These are phyloP conservation scores for Orius laevigatus DNA, from an alignment of 1,140 invertebrate species.

Conservation along the genomic window DNA sequence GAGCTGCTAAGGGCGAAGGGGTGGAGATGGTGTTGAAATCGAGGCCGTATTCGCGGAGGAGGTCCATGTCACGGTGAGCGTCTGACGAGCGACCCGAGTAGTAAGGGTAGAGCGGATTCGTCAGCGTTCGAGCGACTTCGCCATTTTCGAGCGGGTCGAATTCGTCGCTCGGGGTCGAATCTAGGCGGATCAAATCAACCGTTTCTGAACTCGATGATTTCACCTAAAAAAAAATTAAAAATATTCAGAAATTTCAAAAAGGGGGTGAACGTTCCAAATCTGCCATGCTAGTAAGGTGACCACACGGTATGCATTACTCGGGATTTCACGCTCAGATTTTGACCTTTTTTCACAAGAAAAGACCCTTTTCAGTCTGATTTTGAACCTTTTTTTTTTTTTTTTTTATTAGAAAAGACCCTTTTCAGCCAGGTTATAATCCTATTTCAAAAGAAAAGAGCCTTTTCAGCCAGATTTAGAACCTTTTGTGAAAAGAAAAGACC, in stretches of 20 bases:
- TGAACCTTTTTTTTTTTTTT: too few relatives aligned
- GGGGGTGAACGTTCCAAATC: neutral
- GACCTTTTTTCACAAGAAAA: too few relatives aligned
- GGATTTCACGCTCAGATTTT: too few relatives aligned
- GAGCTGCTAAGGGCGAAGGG: conserved; percentile 6
- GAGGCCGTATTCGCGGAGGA: conserved; percentile 23
- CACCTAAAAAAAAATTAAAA: conserved; percentile 5
- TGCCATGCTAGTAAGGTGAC: too few relatives aligned
- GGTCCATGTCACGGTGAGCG: conserved; percentile 17
- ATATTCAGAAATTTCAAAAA: neutral
- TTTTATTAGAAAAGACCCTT: too few relatives aligned
- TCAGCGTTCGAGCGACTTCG: conserved; percentile 25
- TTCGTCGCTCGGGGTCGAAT: conserved; percentile 39
- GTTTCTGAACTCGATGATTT: conserved; percentile 13
- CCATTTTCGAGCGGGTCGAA: conserved; percentile 35
- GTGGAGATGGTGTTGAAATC: conserved; percentile 19
- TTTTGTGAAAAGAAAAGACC: too few relatives aligned
- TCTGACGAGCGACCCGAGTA: conserved; percentile 31
- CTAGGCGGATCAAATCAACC: conserved; percentile 36
- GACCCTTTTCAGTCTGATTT: too few relatives aligned
- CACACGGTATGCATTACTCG: too few relatives aligned
- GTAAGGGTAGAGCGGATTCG: conserved; percentile 41
- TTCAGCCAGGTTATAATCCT: too few relatives aligned
- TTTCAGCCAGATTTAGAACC: too few relatives aligned
- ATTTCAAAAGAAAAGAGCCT: too few relatives aligned